phyloP scores from a whole-genome alignment of 2,888 invertebrate genomes.

The Drosophila mulleri region DNA sequence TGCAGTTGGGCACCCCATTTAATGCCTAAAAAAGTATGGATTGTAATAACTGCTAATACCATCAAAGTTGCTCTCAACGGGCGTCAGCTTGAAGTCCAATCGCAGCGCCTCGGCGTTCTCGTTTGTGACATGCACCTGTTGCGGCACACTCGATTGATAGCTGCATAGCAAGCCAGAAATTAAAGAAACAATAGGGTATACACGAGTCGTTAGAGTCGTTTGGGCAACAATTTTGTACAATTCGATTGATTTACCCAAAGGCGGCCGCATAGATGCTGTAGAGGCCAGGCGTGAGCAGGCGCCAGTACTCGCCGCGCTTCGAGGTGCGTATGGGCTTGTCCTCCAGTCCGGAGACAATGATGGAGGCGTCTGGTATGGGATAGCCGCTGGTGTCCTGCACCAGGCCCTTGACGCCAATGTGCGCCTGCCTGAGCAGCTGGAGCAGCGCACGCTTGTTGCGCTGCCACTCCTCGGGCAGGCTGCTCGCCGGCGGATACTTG shows the following conservation, averaged over 20 bases:
- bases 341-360: conserved; percentile 91
- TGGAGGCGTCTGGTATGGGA: conserved; percentile 88
- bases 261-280: conserved; percentile 91
- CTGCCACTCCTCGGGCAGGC: conserved; percentile 92
- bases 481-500: conserved; percentile 92
- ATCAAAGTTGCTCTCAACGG: conserved; percentile 83
- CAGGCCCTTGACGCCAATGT: conserved; percentile 88
- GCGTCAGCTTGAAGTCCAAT: conserved; percentile 83
- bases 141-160: conserved; percentile 86
- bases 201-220: neutral
- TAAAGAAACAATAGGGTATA: neutral
- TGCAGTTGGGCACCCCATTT: conserved; percentile 37
- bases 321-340: conserved; percentile 93
- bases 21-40: conserved; percentile 83
- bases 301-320: conserved; percentile 96
- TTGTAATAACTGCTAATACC: conserved; percentile 84
- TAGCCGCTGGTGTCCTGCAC: conserved; percentile 84
- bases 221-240: neutral
- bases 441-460: conserved; percentile 94
- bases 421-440: conserved; percentile 92
- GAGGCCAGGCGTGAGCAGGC: conserved; percentile 94
- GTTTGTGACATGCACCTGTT: conserved; percentile 84
- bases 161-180: conserved; percentile 77
- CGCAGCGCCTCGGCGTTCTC: conserved; percentile 82
- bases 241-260: conserved; percentile 87